Evolutionary conservation across 2,888 invertebrate genomes (phyloP).

Genomic region (Hydroisotoma schaefferi): DNA sequence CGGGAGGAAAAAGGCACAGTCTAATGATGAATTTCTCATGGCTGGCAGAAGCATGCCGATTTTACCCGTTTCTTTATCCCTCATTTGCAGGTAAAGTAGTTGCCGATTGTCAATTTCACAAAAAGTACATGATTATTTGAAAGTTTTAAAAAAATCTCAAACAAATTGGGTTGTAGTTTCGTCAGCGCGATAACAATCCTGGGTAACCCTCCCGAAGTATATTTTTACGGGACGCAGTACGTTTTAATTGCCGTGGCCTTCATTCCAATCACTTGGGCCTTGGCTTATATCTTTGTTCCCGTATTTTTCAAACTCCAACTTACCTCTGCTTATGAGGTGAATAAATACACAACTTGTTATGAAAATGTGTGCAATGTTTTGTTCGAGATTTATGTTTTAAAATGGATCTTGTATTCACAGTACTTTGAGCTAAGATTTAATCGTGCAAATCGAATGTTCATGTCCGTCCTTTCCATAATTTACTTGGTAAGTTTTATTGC

Average conservation of each 20-base stretch:
- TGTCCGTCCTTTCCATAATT: background rate
- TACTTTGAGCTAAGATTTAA: constrained; percentile 6
- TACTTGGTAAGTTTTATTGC: background rate
- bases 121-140: background rate
- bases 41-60: constrained; percentile 50
- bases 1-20: constrained; percentile 29
- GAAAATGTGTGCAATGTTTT: background rate
- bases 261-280: constrained; percentile 50
- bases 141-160: background rate
- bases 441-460: background rate
- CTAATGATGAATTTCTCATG: constrained; percentile 50
- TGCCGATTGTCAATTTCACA: background rate
- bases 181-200: background rate
- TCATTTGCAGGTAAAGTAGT: constrained; percentile 51
- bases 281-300: constrained; percentile 54
- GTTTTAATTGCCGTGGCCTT: constrained; percentile 48
- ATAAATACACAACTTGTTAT: background rate
- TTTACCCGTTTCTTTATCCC: constrained; percentile 53
- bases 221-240: constrained; percentile 54
- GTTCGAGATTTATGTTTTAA: background rate
- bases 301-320: constrained; percentile 53
- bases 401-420: background rate
- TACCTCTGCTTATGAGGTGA: constrained; percentile 54
- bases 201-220: constrained; percentile 15
- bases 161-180: background rate